phyloP scores from a whole-genome alignment of 2,888 invertebrate genomes.

The Macrosoma leucophasiata region DNA sequence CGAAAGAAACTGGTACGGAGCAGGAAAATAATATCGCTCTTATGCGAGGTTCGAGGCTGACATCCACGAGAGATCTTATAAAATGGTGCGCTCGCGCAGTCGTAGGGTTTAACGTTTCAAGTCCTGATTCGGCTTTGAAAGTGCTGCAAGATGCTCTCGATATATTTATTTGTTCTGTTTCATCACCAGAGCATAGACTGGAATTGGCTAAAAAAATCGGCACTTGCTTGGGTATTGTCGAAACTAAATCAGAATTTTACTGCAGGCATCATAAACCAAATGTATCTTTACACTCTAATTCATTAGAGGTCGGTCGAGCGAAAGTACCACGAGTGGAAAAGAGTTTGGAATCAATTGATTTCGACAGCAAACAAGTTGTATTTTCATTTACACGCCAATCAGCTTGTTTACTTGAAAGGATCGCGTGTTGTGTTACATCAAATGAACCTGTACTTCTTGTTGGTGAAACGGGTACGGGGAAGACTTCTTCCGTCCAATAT shows the following conservation, averaged over 20 bases:
- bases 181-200: conserved; percentile 79
- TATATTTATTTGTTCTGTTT: conserved; percentile 89
- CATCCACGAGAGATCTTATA: conserved; percentile 91
- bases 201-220: conserved; percentile 84
- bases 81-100: conserved; percentile 92
- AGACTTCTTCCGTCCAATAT: conserved; percentile 96
- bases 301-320: conserved; percentile 84
- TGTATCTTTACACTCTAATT: conserved; percentile 73
- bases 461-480: conserved; percentile 99
- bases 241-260: conserved; percentile 88
- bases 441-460: conserved; percentile 95
- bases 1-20: conserved; percentile 40
- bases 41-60: conserved; percentile 77
- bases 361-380: conserved; percentile 63
- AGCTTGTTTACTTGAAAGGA: conserved; percentile 88
- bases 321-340: conserved; percentile 63
- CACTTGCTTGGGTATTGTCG: conserved; percentile 86
- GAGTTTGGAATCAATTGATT: conserved; percentile 49
- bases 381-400: conserved; percentile 91
- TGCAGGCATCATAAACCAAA: conserved; percentile 86
- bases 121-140: conserved; percentile 79
- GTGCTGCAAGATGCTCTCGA: conserved; percentile 93
- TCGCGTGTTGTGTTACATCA: conserved; percentile 87
- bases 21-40: conserved; percentile 39
- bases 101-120: conserved; percentile 83